Conservation (phyloP, 2,797 vertebrate species). For the Pangasius djambal region DNA sequence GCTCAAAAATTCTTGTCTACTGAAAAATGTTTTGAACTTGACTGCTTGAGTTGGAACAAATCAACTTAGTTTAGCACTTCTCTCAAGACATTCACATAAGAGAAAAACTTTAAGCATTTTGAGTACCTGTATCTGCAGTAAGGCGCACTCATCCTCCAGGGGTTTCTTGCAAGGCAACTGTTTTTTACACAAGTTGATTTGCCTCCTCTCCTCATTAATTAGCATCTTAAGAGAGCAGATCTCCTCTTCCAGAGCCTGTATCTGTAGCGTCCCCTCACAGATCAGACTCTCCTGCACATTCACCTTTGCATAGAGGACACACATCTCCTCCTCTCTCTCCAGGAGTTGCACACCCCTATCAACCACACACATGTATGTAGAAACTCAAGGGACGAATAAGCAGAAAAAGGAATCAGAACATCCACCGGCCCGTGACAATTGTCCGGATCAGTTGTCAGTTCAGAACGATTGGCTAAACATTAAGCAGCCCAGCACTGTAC, state of each 20-base stretch:
- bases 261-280: constrained; percentile 71
- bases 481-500: not conserved
- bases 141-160: constrained; percentile 75
- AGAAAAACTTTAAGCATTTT: not conserved
- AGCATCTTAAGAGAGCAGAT: constrained; percentile 76
- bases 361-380: constrained; percentile 22
- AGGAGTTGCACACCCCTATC: constrained; percentile 84
- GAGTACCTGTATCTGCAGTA: constrained; percentile 83
- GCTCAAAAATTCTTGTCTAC: not conserved
- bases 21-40: not conserved
- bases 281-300: constrained; percentile 80
- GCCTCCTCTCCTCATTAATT: constrained; percentile 78
- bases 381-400: not conserved
- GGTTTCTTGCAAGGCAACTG: constrained; percentile 69
- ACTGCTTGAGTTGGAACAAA: not conserved
- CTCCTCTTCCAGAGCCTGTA: constrained; percentile 83
- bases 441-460: not conserved
- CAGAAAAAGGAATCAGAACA: not conserved
- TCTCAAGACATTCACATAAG: not conserved
- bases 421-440: not conserved
- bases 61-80: not conserved
- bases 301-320: constrained; percentile 81
- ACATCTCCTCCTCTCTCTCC: constrained; percentile 86
- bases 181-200: constrained; percentile 73
- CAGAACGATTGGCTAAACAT: not conserved